These are phyloP conservation scores for Pollenia angustigena DNA, from an alignment of 2,888 invertebrate species.

Conservation along the genomic window DNA sequence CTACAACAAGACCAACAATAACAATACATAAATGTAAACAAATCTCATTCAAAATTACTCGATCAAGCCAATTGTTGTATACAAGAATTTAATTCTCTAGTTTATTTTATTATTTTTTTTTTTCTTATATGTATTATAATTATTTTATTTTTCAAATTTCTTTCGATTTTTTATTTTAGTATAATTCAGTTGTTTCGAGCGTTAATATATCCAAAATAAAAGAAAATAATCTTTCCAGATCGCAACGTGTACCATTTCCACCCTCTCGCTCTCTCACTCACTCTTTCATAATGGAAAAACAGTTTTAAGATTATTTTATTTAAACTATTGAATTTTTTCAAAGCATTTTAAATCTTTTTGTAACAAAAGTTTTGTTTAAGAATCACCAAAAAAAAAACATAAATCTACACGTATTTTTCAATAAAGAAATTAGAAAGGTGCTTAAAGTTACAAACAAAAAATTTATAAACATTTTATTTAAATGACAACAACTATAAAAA, in stretches of 20 bases:
- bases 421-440: background rate
- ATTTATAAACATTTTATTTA: background rate
- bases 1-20: constrained; percentile 39
- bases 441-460: background rate
- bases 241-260: constrained; percentile 56
- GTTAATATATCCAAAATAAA: constrained; percentile 62
- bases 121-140: constrained; percentile 56
- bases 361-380: background rate
- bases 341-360: too few relatives aligned
- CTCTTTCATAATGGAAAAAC: constrained; percentile 20
- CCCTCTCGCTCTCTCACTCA: background rate
- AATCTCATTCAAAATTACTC: constrained; percentile 80
- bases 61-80: constrained; percentile 81
- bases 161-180: constrained; percentile 71
- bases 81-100: constrained; percentile 73
- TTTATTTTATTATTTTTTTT: constrained; percentile 56
- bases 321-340: background rate
- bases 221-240: constrained; percentile 39
- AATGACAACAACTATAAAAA: background rate
- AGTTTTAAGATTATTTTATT: too few relatives aligned
- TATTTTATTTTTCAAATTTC: constrained; percentile 56
- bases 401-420: background rate
- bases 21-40: constrained; percentile 79
- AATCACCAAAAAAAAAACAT: background rate
- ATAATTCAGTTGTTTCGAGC: constrained; percentile 70